phyloP scores from a whole-genome alignment of 2,888 invertebrate genomes.

The Clunio marinus region DNA sequence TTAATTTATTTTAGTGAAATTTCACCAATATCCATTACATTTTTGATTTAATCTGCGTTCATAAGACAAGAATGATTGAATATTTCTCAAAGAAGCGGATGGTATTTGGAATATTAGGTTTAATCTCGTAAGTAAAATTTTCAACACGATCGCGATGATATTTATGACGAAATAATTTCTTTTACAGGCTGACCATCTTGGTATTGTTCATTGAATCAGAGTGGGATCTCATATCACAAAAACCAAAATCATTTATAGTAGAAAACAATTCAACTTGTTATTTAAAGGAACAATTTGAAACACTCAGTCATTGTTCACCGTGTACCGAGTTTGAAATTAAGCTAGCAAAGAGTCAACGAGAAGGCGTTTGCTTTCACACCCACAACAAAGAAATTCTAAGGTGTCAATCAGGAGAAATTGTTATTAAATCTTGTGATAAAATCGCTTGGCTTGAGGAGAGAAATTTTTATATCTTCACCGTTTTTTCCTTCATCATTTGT shows the following conservation, averaged over 20 bases:
- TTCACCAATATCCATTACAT: not conserved
- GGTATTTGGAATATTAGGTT: conserved; percentile 69
- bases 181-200: conserved; percentile 70
- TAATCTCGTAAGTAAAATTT: conserved; percentile 62
- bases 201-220: conserved; percentile 78
- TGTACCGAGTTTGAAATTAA: conserved; percentile 55
- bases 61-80: conserved; percentile 64
- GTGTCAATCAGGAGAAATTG: conserved; percentile 75
- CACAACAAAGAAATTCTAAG: conserved; percentile 77
- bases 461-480: conserved; percentile 78
- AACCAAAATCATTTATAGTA: conserved; percentile 62
- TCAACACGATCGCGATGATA: conserved; percentile 27
- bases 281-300: conserved; percentile 65
- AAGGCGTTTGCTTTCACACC: conserved; percentile 73
- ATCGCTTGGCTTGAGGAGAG: conserved; percentile 80
- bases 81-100: conserved; percentile 79
- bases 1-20: no score
- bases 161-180: not conserved
- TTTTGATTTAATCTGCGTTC: not conserved
- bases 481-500: conserved; percentile 63
- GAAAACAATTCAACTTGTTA: conserved; percentile 78
- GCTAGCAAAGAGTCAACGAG: conserved; percentile 53
- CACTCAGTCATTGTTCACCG: conserved; percentile 76
- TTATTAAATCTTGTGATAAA: conserved; percentile 79
- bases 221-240: conserved; percentile 58